Conservation (phyloP, 2,888 invertebrate genomes). For the Crioceris asparagi region DNA sequence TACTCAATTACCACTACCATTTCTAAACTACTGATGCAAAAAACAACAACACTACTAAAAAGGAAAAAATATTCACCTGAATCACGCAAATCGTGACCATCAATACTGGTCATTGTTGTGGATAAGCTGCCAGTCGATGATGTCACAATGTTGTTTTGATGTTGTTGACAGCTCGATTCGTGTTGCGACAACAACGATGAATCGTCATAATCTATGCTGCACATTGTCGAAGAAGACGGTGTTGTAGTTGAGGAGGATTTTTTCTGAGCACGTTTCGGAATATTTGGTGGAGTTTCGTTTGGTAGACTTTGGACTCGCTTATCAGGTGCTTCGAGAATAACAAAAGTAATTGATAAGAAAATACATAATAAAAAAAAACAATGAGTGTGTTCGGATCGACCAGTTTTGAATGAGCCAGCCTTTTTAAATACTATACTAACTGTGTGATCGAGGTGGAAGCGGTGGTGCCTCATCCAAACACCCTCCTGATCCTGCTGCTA, state of each 20-base stretch:
- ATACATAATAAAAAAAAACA: no score
- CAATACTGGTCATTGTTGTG: constrained; percentile 20
- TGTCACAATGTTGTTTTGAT: constrained; percentile 29
- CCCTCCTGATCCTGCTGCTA: no score
- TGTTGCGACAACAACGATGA: no score
- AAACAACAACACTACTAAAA: no score
- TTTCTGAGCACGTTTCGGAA: constrained; percentile 37
- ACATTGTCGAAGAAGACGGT: constrained; percentile 32
- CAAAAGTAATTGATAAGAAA: no score
- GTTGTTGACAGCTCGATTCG: no score
- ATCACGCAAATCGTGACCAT: constrained; percentile 42
- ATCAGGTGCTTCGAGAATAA: constrained; percentile 42
- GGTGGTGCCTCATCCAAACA: constrained; percentile 58
- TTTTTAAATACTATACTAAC: constrained; percentile 34
- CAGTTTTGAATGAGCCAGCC: no score
- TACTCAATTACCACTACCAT: no score
- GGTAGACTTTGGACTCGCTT: constrained; percentile 39
- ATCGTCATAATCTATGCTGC: constrained; percentile 41
- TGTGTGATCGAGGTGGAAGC: constrained; percentile 67
- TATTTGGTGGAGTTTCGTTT: constrained; percentile 36
- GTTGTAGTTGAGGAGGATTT: no score
- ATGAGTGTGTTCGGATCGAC: no score
- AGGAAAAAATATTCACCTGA: constrained; percentile 26
- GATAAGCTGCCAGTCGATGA: constrained; percentile 24
- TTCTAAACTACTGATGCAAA: no score